Percentiles rank a stretch among this genome's conserved stretches.
phyloP scores from a whole-genome alignment of 2,797 vertebrate genomes.

The Cynopterus sphinx region DNA sequence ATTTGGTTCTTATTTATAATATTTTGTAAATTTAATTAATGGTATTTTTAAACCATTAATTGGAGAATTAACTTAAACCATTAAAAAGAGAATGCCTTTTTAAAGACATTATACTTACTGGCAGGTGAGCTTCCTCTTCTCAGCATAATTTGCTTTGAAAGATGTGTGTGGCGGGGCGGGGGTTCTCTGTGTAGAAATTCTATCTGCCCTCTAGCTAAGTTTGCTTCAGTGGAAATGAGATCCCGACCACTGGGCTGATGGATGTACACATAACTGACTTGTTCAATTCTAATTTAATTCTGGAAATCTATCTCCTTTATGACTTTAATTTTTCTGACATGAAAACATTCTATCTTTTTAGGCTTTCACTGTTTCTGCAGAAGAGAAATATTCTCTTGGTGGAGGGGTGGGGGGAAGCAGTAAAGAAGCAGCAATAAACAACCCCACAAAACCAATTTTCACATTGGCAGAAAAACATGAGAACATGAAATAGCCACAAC shows the following conservation, averaged over 20 bases:
- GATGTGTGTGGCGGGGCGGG: neutral
- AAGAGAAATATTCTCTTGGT: slow-evolving; percentile 56
- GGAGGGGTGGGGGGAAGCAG: neutral
- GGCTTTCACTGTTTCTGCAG: slow-evolving; percentile 58
- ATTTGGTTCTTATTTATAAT: neutral
- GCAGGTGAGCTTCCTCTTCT: slow-evolving; percentile 52
- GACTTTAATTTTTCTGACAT: slow-evolving; percentile 81
- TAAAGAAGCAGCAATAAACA: slow-evolving; percentile 72
- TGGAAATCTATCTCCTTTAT: slow-evolving; percentile 77
- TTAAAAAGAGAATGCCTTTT: neutral
- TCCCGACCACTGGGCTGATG: slow-evolving; percentile 75
- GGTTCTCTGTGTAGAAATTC: slow-evolving; percentile 54
- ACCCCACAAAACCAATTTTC: slow-evolving; percentile 76
- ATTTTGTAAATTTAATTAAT: neutral
- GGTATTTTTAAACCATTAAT: neutral
- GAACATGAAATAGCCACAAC: slow-evolving; percentile 63
- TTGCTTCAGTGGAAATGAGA: slow-evolving; percentile 78
- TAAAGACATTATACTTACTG: neutral
- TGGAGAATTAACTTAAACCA: no score
- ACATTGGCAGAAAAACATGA: slow-evolving; percentile 72
- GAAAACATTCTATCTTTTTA: slow-evolving; percentile 74
- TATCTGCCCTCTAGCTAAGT: slow-evolving; percentile 74
- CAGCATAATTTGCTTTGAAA: slow-evolving; percentile 61
- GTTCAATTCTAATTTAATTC: slow-evolving; percentile 82
- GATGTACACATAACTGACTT: slow-evolving; percentile 78